Evolutionary conservation across 2,888 invertebrate genomes (phyloP).

Genomic region (Cephalotes varians): DNA sequence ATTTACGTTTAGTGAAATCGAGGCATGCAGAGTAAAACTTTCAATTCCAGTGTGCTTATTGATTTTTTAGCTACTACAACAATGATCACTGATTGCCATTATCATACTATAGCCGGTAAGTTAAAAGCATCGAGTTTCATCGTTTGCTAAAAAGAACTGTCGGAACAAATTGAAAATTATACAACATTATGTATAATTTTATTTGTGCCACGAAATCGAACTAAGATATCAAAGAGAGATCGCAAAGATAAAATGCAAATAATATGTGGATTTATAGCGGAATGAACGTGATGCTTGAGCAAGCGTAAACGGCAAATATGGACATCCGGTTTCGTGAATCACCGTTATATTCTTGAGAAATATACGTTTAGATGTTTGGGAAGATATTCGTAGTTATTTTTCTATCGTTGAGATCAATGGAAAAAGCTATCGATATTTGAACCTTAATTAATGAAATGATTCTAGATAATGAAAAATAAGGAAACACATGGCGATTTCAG

Average conservation of each 20-base stretch:
- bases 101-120: slow-evolving; percentile 45
- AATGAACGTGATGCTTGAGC: slow-evolving; percentile 63
- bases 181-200: not conserved
- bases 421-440: not conserved
- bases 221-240: slow-evolving; percentile 8
- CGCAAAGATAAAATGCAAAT: slow-evolving; percentile 49
- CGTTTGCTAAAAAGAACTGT: not conserved
- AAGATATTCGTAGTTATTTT: slow-evolving; percentile 19
- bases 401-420: not conserved
- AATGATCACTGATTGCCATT: slow-evolving; percentile 63
- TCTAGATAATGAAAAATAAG: not conserved
- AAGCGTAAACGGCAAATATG: slow-evolving; percentile 62
- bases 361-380: slow-evolving; percentile 46
- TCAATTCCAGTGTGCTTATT: slow-evolving; percentile 65
- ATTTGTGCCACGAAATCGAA: not conserved
- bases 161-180: not conserved
- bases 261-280: slow-evolving; percentile 40
- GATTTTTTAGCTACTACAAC: slow-evolving; percentile 67
- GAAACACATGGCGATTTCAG: not conserved
- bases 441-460: not conserved
- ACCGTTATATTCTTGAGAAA: slow-evolving; percentile 73
- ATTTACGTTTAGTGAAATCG: slow-evolving; percentile 19
- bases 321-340: slow-evolving; percentile 78
- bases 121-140: not conserved
- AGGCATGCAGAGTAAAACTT: slow-evolving; percentile 37